Base-by-base conservation (phyloP, 2,888 invertebrate genomes). In the Andrena bicolor region DNA sequence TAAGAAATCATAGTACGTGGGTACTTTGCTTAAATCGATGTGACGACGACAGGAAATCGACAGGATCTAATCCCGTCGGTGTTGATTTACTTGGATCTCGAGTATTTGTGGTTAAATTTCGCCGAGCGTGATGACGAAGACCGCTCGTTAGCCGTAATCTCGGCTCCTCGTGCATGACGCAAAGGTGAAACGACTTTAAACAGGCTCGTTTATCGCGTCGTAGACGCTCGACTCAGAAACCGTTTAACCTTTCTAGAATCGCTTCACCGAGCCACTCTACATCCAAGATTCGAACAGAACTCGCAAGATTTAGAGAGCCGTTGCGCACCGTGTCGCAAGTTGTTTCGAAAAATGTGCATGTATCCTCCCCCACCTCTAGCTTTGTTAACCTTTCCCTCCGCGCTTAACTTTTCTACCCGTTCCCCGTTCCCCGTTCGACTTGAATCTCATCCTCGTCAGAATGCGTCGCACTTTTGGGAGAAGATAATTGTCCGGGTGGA, bases 91-190 rank as follows among this genome's bases (percentile, higher is more conserved):
- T 13, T 41, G 41, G 41, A 28, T 23, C n/a, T 28, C 23, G 35
- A n/a, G 58, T 41, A 32, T 58, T 41, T 26, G 23, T 70, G 69
- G 72, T 66, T 61, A 53, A 69, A 56, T n/a, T 69, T 63, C 28
- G 68, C 51, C 64, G 20, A 7, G 48, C 28, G 48, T 8, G 41
- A 71, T 61, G 71, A 71, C 30, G 51, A 63, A 63, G 51, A 63
- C 51, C 32, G 72, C 72, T 63, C 72, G 72, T 72, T 72, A 30
- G 49, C 63, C 35, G 72, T 72, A 63, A 72, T 72, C 72, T 72
- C 49, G 51, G 32, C 53, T 72, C 41, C 16, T 16, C 49, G 51
- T 63, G 51, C 61, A 16, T 63, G 53, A 30, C 26, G 72, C 51
- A 72, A 63, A 72, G 63, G 63, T 72, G 63, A 63, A 63, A 63